A percentile compares a stretch with the other conserved stretches of the same genome.
These are phyloP conservation scores for Glyptemys insculpta DNA, from an alignment of 2,797 vertebrate species.

Conservation along the genomic window DNA sequence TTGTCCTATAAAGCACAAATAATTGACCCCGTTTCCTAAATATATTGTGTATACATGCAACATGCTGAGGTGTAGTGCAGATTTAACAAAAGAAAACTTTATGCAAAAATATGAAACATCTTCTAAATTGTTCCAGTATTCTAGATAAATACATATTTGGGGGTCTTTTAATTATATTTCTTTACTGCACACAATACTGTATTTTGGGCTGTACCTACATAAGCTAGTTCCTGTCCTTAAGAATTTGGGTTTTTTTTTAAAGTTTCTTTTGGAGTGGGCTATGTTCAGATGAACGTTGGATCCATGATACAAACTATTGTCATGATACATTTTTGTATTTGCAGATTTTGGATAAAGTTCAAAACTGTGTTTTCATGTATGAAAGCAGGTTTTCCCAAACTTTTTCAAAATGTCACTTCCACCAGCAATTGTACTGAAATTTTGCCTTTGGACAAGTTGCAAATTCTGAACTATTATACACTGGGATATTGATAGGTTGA, in stretches of 20 bases:
- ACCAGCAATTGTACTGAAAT: background rate
- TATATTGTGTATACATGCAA: background rate
- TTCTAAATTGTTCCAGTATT: background rate
- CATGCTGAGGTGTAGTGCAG: slow-evolving; percentile 59
- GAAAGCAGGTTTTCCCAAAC: background rate
- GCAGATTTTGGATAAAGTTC: background rate
- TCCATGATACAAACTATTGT: background rate
- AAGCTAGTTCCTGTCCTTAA: background rate
- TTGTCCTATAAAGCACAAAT: background rate
- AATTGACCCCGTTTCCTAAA: background rate
- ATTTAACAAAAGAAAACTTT: background rate
- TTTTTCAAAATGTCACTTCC: background rate
- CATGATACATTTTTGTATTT: background rate
- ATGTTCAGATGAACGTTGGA: background rate
- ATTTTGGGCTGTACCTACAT: background rate
- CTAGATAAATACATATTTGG: background rate
- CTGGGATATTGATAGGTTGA: background rate
- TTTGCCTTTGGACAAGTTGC: background rate
- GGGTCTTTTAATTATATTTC: background rate
- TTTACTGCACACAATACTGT: background rate
- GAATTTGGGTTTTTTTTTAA: background rate
- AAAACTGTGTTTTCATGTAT: background rate
- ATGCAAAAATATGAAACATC: slow-evolving; percentile 20
- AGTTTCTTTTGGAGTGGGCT: background rate
- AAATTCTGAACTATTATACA: background rate